Percentiles rank a stretch among this genome's conserved stretches.
Evolutionary conservation across 2,113 vertebrate species (phyloP).

Genomic region (Stercorarius parasiticus): DNA sequence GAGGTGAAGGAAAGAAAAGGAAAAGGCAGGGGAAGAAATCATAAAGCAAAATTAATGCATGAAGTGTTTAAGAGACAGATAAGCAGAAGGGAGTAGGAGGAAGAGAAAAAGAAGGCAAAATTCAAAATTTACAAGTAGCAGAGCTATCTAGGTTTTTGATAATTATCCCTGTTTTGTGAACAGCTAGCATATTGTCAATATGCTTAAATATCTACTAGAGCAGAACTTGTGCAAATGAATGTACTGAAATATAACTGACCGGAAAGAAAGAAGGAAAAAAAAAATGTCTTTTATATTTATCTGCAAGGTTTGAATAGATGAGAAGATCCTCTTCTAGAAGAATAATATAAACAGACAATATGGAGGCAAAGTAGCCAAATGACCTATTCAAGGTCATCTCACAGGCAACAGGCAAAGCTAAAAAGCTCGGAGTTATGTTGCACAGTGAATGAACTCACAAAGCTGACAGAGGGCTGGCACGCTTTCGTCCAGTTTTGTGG

Average conservation of each 20-base stretch:
- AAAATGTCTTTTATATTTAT: not conserved
- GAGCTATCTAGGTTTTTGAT: not conserved
- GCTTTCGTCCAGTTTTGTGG: not conserved
- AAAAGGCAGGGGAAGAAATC: not conserved
- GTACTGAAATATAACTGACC: not conserved
- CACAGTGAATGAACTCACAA: not conserved
- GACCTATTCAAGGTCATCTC: conserved; percentile 1
- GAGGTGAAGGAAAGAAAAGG: not conserved
- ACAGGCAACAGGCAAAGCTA: not conserved
- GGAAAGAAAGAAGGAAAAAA: not conserved
- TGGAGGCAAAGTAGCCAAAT: not conserved
- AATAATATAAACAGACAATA: not conserved
- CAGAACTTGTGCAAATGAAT: not conserved
- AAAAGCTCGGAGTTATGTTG: not conserved
- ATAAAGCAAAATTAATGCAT: not conserved
- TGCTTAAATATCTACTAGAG: not conserved
- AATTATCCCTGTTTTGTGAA: not conserved
- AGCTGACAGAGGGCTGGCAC: not conserved
- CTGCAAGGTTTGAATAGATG: not conserved
- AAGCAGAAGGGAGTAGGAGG: not conserved
- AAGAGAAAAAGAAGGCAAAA: conserved; percentile 3
- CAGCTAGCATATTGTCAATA: not conserved
- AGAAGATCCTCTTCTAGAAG: not conserved
- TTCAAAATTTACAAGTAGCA: not conserved
- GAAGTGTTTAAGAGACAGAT: not conserved